These are phyloP conservation scores for Dynastes hyllus DNA, from an alignment of 2,888 invertebrate genomes.

Conservation along the genomic window DNA sequence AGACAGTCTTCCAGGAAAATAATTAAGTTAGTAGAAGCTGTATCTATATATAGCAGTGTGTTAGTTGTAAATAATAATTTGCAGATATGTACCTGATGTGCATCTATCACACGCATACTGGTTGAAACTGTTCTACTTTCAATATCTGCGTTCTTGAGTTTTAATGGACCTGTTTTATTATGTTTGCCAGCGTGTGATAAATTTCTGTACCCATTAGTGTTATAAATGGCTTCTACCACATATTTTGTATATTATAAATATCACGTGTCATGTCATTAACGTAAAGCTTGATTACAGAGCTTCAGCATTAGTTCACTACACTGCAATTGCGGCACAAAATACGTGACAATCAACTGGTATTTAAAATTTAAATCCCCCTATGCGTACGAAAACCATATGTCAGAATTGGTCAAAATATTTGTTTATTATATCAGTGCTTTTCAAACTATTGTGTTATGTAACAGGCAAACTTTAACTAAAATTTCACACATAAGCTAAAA, in stretches of 20 bases:
- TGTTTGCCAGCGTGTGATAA: slow-evolving; percentile 22
- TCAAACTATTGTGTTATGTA: too few species aligned
- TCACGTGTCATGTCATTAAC: slow-evolving; percentile 14
- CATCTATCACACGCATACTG: slow-evolving; percentile 51
- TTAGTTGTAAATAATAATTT: slow-evolving; percentile 36
- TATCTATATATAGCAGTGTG: background rate
- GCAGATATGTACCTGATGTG: slow-evolving; percentile 46
- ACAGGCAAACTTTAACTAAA: too few species aligned
- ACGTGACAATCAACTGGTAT: background rate
- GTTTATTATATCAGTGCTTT: too few species aligned
- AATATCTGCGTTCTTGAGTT: slow-evolving; percentile 50
- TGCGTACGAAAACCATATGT: background rate
- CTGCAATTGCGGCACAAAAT: background rate
- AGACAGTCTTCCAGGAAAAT: background rate
- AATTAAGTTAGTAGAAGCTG: slow-evolving; percentile 22
- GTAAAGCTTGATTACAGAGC: background rate
- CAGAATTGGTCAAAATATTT: too few species aligned
- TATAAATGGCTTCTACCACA: slow-evolving; percentile 13
- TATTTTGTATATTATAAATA: slow-evolving; percentile 6
- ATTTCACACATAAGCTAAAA: too few species aligned
- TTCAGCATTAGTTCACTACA: background rate
- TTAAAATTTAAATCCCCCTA: slow-evolving; percentile 9
- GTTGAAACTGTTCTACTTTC: slow-evolving; percentile 52
- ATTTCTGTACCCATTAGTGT: slow-evolving; percentile 29
- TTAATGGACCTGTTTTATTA: slow-evolving; percentile 46